Percentiles rank a stretch among this genome's conserved stretches.
Evolutionary conservation across 2,888 invertebrate species (phyloP).

Genomic region (Leucophora obtusa): DNA sequence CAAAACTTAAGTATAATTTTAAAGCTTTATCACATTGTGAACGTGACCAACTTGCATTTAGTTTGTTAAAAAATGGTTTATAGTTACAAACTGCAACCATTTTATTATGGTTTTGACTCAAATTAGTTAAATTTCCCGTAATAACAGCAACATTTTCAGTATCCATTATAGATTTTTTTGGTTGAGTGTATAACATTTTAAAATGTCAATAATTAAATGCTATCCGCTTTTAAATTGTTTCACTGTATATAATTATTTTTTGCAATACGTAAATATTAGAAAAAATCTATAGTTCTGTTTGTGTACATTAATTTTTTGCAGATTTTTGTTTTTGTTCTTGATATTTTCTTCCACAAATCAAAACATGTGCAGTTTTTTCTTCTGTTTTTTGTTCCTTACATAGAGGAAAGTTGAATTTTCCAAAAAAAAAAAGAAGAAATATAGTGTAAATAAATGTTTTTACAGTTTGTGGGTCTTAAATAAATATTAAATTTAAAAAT

Average conservation of each 20-base stretch:
- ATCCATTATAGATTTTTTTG: no score
- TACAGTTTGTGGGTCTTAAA: conserved; percentile 10
- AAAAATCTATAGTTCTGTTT: conserved; percentile 3
- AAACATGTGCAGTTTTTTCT: conserved; percentile 70
- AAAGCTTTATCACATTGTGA: no score
- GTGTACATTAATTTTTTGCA: conserved; percentile 2
- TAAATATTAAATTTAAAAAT: neutral
- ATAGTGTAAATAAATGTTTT: conserved; percentile 52
- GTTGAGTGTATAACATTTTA: no score
- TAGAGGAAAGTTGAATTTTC: conserved; percentile 26
- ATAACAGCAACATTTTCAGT: no score
- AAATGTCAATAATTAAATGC: no score
- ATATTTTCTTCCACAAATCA: conserved; percentile 35
- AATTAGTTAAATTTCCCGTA: no score
- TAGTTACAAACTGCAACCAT: no score
- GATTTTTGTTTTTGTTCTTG: conserved; percentile 19
- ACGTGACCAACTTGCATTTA: no score
- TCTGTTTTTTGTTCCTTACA: conserved; percentile 58
- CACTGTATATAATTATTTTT: neutral
- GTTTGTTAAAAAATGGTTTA: no score
- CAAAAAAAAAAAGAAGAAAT: conserved; percentile 28
- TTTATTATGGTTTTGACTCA: no score
- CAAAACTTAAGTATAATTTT: no score
- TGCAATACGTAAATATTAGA: conserved; percentile 5
- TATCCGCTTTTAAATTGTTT: no score